Evolutionary conservation across 1,140 invertebrate genomes (phyloP).

Genomic region (Hyposmocoma kahamanoa): DNA sequence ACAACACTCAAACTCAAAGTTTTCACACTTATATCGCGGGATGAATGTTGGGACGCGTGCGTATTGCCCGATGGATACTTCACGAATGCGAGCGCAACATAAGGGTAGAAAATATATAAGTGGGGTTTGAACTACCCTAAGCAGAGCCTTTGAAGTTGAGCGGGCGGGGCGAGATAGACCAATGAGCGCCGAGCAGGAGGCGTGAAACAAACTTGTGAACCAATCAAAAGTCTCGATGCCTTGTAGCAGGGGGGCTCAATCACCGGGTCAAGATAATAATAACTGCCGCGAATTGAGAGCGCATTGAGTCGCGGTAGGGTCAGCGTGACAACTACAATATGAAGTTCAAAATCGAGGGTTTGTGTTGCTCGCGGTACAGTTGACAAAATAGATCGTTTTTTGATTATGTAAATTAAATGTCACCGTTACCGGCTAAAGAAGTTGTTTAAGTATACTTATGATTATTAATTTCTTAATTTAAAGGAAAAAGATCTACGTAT

Average conservation of each 20-base stretch:
- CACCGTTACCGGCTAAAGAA: no score
- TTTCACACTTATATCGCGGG: conserved; percentile 63
- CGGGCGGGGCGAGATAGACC: conserved; percentile 47
- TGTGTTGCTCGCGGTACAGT: conserved; percentile 33
- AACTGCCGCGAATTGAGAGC: conserved; percentile 67
- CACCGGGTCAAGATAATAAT: conserved; percentile 69
- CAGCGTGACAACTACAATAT: conserved; percentile 57
- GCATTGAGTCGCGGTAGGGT: conserved; percentile 67
- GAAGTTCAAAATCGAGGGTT: conserved; percentile 48
- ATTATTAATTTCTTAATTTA: no score
- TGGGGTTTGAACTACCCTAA: conserved; percentile 65
- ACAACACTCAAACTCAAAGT: conserved; percentile 51
- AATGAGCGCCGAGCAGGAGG: conserved; percentile 47
- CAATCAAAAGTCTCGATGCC: conserved; percentile 40
- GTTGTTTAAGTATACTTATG: no score
- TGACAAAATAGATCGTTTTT: conserved; percentile 20
- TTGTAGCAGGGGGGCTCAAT: conserved; percentile 63
- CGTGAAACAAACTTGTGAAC: conserved; percentile 39
- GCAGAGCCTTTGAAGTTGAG: conserved; percentile 47
- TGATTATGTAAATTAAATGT: background rate
- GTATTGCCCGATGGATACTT: conserved; percentile 46
- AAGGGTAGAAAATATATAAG: conserved; percentile 70
- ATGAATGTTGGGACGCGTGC: conserved; percentile 45
- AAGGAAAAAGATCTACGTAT: no score
- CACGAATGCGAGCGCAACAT: conserved; percentile 56